Conservation (phyloP, 2,797 vertebrate species). For the Rhodeus uyekii region DNA sequence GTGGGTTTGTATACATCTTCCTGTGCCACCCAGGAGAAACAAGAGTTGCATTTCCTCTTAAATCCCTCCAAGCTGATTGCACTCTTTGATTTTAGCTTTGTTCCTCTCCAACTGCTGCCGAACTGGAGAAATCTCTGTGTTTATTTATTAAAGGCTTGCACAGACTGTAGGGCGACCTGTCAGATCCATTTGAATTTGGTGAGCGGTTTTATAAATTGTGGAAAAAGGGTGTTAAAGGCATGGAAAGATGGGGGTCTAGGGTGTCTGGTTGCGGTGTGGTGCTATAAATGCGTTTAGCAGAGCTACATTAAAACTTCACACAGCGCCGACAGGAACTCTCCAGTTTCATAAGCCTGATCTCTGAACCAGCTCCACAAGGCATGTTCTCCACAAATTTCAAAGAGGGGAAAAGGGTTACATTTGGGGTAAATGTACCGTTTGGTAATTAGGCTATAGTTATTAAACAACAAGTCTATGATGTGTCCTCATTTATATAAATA, state of each 20-base stretch:
- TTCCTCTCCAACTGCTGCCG: conserved; percentile 30
- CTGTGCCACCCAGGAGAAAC: conserved; percentile 37
- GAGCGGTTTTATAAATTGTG: conserved; percentile 23
- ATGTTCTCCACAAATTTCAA: conserved; percentile 30
- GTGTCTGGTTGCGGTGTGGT: not conserved
- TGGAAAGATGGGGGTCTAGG: not conserved
- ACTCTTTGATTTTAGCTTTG: conserved; percentile 53
- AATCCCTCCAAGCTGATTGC: conserved; percentile 50
- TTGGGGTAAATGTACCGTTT: not conserved
- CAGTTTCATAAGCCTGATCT: conserved; percentile 36
- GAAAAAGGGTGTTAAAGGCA: conserved; percentile 1
- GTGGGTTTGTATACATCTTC: conserved; percentile 45
- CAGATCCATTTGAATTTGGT: conserved; percentile 47
- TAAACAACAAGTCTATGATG: not conserved
- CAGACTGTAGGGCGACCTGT: conserved; percentile 36
- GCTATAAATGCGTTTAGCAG: conserved; percentile 28
- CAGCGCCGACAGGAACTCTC: conserved; percentile 31
- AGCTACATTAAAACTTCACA: conserved; percentile 5
- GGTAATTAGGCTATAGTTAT: not conserved
- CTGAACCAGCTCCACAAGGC: conserved; percentile 1
- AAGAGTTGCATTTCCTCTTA: conserved; percentile 45
- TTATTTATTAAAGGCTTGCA: conserved; percentile 52
- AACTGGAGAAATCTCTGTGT: conserved; percentile 17
- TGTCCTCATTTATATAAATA: not conserved
- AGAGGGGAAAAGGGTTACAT: not conserved